These are phyloP conservation scores for Dipodomys ordii DNA, from an alignment of 2,113 vertebrate species.

Conservation along the genomic window DNA sequence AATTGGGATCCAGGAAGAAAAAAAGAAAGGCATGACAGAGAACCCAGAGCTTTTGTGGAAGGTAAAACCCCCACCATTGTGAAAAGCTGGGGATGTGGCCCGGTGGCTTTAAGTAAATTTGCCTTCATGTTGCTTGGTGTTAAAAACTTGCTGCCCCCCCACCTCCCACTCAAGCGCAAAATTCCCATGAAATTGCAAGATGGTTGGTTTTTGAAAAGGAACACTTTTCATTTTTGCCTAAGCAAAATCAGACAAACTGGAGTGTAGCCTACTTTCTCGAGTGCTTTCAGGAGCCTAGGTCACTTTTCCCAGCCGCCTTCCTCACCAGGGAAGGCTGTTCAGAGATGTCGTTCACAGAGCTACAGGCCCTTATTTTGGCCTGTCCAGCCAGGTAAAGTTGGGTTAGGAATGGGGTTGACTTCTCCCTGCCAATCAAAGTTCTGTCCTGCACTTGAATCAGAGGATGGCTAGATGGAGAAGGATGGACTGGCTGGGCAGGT, in stretches of 20 bases:
- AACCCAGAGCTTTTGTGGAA: constrained; percentile 86
- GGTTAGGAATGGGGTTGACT: neutral
- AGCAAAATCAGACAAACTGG: constrained; percentile 1
- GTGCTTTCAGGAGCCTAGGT: neutral
- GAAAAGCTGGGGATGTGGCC: constrained; percentile 69
- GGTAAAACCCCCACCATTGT: constrained; percentile 61
- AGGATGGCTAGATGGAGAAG: neutral
- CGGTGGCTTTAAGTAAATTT: constrained; percentile 44
- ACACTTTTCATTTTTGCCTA: constrained; percentile 31
- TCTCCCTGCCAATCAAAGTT: neutral
- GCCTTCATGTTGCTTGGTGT: constrained; percentile 51
- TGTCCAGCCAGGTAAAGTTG: neutral
- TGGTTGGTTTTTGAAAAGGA: constrained; percentile 54
- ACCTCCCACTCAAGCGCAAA: neutral
- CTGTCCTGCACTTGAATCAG: neutral
- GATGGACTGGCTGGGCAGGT: neutral
- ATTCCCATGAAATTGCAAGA: constrained; percentile 27
- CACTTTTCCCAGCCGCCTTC: neutral
- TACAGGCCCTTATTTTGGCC: neutral
- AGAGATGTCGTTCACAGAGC: neutral
- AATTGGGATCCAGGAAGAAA: constrained; percentile 88
- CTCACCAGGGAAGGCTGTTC: neutral
- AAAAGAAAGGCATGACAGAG: constrained; percentile 86
- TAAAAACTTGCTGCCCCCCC: constrained; percentile 30
- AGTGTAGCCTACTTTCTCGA: neutral